Percentiles rank a stretch among this genome's conserved stretches.
Conservation (phyloP, 2,113 vertebrate genomes). For the Phoxinus phoxinus region DNA sequence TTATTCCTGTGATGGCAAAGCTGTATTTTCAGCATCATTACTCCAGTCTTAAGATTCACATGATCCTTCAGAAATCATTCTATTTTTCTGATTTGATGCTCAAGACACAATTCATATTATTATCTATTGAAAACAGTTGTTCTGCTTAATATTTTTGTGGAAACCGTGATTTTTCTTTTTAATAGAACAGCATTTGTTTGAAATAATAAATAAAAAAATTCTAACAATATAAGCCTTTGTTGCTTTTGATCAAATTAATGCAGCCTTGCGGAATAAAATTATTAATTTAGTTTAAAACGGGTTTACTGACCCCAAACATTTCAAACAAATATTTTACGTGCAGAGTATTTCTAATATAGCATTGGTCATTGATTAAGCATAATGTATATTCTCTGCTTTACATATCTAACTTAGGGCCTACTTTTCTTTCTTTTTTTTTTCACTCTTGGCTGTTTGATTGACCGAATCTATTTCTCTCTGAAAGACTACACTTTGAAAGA, state of each 20-base stretch:
- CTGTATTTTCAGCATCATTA: neutral
- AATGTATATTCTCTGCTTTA: neutral
- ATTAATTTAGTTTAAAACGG: neutral
- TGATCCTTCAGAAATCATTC: neutral
- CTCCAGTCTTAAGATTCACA: neutral
- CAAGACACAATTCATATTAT: neutral
- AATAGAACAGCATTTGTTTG: neutral
- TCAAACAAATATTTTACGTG: neutral
- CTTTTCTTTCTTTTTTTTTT: constrained; percentile 15
- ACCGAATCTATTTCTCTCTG: constrained; percentile 25
- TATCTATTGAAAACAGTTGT: neutral
- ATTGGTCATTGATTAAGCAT: neutral
- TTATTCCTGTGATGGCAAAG: neutral
- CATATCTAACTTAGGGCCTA: neutral
- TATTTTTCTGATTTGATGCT: neutral
- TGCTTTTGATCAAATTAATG: neutral
- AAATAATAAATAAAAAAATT: too few species aligned
- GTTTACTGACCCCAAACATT: neutral
- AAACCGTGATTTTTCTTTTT: neutral
- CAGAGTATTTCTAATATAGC: neutral
- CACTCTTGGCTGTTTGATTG: constrained; percentile 3
- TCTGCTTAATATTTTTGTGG: neutral
- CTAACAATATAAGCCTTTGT: neutral
- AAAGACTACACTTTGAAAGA: constrained; percentile 26
- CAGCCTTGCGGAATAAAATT: neutral